phyloP scores from a whole-genome alignment of 2,888 invertebrate species.

The Argyra leucocephala region DNA sequence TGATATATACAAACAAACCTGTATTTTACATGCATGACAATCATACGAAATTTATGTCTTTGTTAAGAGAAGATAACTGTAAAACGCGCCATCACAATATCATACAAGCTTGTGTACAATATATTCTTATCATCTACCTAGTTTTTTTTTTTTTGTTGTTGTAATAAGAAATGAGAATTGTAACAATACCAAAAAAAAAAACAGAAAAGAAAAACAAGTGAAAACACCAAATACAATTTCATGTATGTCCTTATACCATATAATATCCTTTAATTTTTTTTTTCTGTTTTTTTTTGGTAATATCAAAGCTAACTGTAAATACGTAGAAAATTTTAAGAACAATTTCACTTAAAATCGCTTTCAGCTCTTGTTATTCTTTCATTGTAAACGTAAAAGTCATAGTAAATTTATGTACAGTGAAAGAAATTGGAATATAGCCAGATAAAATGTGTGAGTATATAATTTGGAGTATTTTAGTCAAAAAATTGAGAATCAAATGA shows the following conservation, averaged over 20 bases:
- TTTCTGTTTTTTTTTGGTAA: background rate
- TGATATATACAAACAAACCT: too few species aligned
- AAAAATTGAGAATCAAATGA: too few species aligned
- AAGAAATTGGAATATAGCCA: too few species aligned
- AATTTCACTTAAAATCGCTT: background rate
- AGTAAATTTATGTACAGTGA: too few species aligned
- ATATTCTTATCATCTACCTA: background rate
- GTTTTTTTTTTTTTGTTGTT: background rate
- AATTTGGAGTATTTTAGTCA: too few species aligned
- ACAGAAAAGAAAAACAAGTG: background rate
- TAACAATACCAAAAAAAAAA: background rate
- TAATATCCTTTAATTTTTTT: background rate
- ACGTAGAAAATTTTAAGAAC: background rate
- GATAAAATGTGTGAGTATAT: too few species aligned
- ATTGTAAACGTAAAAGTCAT: too few species aligned
- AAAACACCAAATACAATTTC: background rate
- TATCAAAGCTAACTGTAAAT: too few species aligned
- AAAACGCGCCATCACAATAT: background rate
- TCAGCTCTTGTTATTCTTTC: background rate
- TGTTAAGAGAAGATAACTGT: background rate
- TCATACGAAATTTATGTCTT: background rate
- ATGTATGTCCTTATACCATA: background rate
- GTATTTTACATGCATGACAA: background rate
- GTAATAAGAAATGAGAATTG: too few species aligned
- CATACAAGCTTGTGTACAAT: background rate